phyloP scores from a whole-genome alignment of 1,140 invertebrate genomes.

The Leguminivora glycinivorella region DNA sequence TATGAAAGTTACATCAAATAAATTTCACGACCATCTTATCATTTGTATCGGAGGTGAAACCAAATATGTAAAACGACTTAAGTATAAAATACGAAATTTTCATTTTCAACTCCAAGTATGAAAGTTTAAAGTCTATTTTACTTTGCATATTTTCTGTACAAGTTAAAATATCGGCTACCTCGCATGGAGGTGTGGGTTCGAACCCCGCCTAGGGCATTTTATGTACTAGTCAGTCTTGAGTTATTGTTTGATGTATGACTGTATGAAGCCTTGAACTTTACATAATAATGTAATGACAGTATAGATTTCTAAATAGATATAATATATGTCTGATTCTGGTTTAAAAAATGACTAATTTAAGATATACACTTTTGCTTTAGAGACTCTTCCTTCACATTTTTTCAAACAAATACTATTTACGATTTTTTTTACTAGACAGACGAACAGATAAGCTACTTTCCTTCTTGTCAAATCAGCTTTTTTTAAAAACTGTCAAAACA shows the following conservation, averaged over 20 bases:
- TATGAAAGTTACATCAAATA: slow-evolving; percentile 33
- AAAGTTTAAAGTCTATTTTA: slow-evolving; percentile 31
- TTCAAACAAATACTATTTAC: too few species aligned
- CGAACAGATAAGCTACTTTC: too few species aligned
- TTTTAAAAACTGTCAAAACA: too few species aligned
- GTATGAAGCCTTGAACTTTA: slow-evolving; percentile 12
- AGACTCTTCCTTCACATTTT: too few species aligned
- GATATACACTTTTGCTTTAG: not conserved
- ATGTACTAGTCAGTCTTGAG: slow-evolving; percentile 40
- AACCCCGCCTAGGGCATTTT: slow-evolving; percentile 55
- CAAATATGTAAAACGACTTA: slow-evolving; percentile 34
- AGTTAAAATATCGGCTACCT: slow-evolving; percentile 35
- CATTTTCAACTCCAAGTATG: slow-evolving; percentile 34
- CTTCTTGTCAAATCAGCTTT: too few species aligned
- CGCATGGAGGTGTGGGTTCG: slow-evolving; percentile 49
- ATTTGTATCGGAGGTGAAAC: slow-evolving; percentile 41
- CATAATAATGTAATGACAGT: not conserved
- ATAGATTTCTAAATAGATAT: not conserved
- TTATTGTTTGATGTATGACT: slow-evolving; percentile 36
- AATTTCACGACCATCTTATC: slow-evolving; percentile 53
- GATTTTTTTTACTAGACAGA: too few species aligned
- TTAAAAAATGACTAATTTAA: not conserved
- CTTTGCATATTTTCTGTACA: slow-evolving; percentile 14
- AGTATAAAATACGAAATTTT: slow-evolving; percentile 14
- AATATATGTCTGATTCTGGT: not conserved